Evolutionary conservation across 2,888 invertebrate genomes (phyloP).

Genomic region (Drosophila infuscata): DNA sequence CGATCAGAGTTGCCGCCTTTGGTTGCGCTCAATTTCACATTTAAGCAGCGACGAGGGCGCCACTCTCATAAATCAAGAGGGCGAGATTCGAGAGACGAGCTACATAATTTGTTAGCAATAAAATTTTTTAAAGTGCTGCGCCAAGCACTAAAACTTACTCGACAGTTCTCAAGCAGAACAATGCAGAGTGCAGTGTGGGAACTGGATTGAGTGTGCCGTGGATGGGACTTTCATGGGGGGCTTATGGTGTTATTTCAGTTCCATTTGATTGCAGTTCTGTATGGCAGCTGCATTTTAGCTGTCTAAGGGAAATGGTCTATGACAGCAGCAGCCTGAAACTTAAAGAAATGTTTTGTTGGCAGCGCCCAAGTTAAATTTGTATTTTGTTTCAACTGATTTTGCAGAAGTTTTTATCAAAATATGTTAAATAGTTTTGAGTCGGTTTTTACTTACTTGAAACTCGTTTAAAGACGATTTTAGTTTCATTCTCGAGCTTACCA

Average conservation of each 20-base stretch:
- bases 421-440: not conserved
- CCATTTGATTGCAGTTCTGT: slow-evolving; percentile 70
- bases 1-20: slow-evolving; percentile 41
- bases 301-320: slow-evolving; percentile 40
- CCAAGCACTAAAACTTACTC: slow-evolving; percentile 54
- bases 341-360: slow-evolving; percentile 49
- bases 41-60: slow-evolving; percentile 37
- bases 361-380: slow-evolving; percentile 33
- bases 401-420: not conserved
- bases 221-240: not conserved
- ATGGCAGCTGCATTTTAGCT: slow-evolving; percentile 50
- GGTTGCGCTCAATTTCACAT: slow-evolving; percentile 64
- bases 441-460: slow-evolving; percentile 42
- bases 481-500: slow-evolving; percentile 58
- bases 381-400: not conserved
- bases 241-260: slow-evolving; percentile 53
- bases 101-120: slow-evolving; percentile 74
- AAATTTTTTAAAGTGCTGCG: slow-evolving; percentile 69
- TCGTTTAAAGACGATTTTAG: not conserved
- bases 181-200: not conserved
- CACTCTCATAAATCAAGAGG: slow-evolving; percentile 57
- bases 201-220: not conserved
- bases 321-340: slow-evolving; percentile 36
- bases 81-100: slow-evolving; percentile 24
- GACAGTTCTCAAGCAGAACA: slow-evolving; percentile 43